Percentiles rank a stretch among this genome's conserved stretches.
phyloP scores from a whole-genome alignment of 2,888 invertebrate genomes.

The Leucoma salicis region DNA sequence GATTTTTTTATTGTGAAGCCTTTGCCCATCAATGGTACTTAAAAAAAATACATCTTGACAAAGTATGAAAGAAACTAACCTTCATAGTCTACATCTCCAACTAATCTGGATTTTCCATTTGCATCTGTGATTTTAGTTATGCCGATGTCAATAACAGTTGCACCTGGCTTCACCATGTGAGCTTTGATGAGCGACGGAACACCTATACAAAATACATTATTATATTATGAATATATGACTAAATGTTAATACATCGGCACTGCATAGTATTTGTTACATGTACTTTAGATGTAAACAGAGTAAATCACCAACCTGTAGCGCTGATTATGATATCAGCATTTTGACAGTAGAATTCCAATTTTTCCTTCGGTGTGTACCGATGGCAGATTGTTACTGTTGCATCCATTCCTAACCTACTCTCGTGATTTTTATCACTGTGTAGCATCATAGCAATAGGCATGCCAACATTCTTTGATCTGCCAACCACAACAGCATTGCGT shows the following conservation, averaged over 20 bases:
- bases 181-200: constrained; percentile 88
- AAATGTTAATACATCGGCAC: neutral
- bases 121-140: constrained; percentile 87
- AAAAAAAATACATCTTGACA: neutral
- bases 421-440: constrained; percentile 87
- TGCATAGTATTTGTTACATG: neutral
- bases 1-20: no score
- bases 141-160: constrained; percentile 94
- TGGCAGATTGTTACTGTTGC: constrained; percentile 96
- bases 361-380: constrained; percentile 90
- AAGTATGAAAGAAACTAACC: constrained; percentile 63
- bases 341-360: constrained; percentile 86
- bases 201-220: constrained; percentile 60
- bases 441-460: constrained; percentile 93
- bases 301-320: constrained; percentile 83
- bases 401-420: constrained; percentile 87
- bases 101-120: constrained; percentile 86
- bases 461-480: constrained; percentile 95
- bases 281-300: neutral
- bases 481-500: constrained; percentile 93
- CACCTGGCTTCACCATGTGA: constrained; percentile 94
- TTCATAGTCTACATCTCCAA: constrained; percentile 95
- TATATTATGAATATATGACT: neutral
- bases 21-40: no score
- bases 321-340: constrained; percentile 90